Percentiles rank a stretch among this genome's conserved stretches.
These are phyloP conservation scores for Himalopsyche japonica DNA, from an alignment of 2,888 invertebrate species.

Conservation along the genomic window DNA sequence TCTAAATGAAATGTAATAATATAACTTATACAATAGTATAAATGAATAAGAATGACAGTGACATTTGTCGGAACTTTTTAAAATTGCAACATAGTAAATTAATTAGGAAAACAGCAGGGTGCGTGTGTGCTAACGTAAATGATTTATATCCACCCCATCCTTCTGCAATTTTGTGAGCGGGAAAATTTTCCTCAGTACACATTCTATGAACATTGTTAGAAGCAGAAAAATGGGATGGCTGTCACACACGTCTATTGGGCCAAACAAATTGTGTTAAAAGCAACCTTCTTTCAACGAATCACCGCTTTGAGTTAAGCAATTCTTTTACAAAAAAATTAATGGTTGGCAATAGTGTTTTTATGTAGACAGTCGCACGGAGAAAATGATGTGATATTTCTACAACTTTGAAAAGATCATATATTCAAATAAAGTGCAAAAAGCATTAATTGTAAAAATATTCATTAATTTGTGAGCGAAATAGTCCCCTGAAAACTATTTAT, in stretches of 20 bases:
- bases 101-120: background rate
- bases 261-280: slow-evolving; percentile 27
- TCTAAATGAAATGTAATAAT: background rate
- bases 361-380: no score
- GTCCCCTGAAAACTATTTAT: no score
- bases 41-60: background rate
- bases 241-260: slow-evolving; percentile 28
- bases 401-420: no score
- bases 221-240: slow-evolving; percentile 24
- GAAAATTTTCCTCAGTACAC: background rate
- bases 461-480: no score
- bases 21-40: background rate
- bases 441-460: no score
- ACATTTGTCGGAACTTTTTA: background rate
- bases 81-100: background rate
- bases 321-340: no score
- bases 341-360: no score
- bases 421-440: no score
- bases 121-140: background rate
- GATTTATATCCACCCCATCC: background rate
- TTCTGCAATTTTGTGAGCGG: background rate
- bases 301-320: background rate
- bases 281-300: background rate
- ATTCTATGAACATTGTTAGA: background rate
- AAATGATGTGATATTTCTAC: no score